Base-by-base conservation (phyloP, 23 tunicate genomes). In the Trididemnum miniatum region DNA sequence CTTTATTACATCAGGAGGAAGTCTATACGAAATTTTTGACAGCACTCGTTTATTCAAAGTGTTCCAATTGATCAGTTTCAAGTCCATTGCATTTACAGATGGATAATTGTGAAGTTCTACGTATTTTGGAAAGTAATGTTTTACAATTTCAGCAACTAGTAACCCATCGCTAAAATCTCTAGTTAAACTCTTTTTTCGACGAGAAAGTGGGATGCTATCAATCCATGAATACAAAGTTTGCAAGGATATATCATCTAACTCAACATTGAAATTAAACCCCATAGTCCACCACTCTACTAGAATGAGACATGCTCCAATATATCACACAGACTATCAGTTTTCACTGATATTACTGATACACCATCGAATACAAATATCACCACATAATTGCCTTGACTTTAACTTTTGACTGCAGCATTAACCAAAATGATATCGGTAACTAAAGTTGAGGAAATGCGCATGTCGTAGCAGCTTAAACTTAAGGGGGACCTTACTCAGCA, bases 91-190 rank as follows among this genome's bases (percentile, higher is more conserved):
- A 62, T 62, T 62, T 15, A 25, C 67, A 20, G 67, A 62, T 12
- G 27, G 29, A 25, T 62, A 62, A 25, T 62, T 62, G 22, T 62
- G 67, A 20, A 62, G 26, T 20, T 62, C 67, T 12, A 62, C 67
- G 5, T 12, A 25, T n/a, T 15, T 12, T 12, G 67, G 67, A 62
- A 62, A 62, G 29, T 62, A 62, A 62, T 62, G 22, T 25, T 62
- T 62, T 25, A 62, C 27, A 62, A 62, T 25, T 62, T 62, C 67
- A 62, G 67, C 67, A 4, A 62, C 67, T 20, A 62, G 26, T n/a
- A 62, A 20, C 4, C 67, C 67, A 62, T 62, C 67, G 22, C 67
- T 62, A 62, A 62, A 62, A n/a, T 62, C 67, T 62, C 67, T 62
- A 62, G 67, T 62, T 62, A 62, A 20, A 25, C 22, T 62, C 26